Conservation (phyloP, 64 coral and sea anemone species). For the Exaiptasia diaphana region DNA sequence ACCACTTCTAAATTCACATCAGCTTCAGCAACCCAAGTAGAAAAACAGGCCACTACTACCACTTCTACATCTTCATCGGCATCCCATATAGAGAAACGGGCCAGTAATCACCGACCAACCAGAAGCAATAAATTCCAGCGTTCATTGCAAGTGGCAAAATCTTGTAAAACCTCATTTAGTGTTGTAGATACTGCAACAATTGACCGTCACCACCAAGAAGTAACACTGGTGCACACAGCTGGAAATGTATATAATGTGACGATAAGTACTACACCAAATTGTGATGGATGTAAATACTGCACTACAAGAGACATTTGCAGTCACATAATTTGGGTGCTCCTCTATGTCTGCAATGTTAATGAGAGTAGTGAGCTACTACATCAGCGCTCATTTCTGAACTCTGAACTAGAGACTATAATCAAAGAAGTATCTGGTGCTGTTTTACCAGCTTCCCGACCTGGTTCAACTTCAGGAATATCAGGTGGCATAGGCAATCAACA, state of each 20-base stretch:
- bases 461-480: background rate
- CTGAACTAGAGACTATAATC: constrained; percentile 27
- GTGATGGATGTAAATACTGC: constrained; percentile 60
- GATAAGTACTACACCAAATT: constrained; percentile 5
- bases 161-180: constrained; percentile 17
- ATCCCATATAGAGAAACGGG: constrained; percentile 8
- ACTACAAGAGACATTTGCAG: constrained; percentile 46
- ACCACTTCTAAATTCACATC: too few species aligned
- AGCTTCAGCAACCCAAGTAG: background rate
- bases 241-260: constrained; percentile 36
- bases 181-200: constrained; percentile 9
- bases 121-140: constrained; percentile 6
- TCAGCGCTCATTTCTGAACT: constrained; percentile 42
- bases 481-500: constrained; percentile 33
- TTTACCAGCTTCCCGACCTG: background rate
- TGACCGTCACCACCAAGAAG: constrained; percentile 1
- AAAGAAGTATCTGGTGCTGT: background rate
- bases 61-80: too few species aligned
- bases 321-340: constrained; percentile 31
- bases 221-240: constrained; percentile 13
- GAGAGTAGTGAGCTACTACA: constrained; percentile 27
- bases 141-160: constrained; percentile 30
- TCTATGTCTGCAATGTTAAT: constrained; percentile 23
- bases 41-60: constrained; percentile 1
- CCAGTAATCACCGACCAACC: background rate